phyloP scores from a whole-genome alignment of 2,888 invertebrate genomes.

The Abrostola triplasia region DNA sequence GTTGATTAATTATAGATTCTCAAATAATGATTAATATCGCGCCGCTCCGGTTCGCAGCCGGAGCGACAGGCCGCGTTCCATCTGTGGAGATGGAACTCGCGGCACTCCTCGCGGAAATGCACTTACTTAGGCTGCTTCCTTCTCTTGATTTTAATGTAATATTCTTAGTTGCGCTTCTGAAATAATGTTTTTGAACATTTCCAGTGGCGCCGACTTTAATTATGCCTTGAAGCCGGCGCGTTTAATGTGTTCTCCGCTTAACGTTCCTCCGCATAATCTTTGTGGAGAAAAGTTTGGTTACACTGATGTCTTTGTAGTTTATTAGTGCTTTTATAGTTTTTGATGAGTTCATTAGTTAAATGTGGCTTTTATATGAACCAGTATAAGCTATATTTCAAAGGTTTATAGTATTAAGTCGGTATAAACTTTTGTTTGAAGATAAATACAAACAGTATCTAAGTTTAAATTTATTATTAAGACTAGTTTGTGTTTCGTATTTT shows the following conservation, averaged over 20 bases:
- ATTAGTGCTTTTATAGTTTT: conserved; percentile 35
- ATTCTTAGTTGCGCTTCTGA: conserved; percentile 61
- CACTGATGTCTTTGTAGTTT: conserved; percentile 54
- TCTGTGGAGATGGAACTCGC: conserved; percentile 51
- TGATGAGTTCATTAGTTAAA: conserved; percentile 7
- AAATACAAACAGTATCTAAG: conserved; percentile 3
- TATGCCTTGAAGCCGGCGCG: conserved; percentile 54
- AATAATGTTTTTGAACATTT: conserved; percentile 65
- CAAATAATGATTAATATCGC: conserved; percentile 89
- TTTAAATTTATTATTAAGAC: not conserved
- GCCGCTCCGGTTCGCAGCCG: conserved; percentile 9
- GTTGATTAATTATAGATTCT: conserved; percentile 88
- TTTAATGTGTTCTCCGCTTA: conserved; percentile 59
- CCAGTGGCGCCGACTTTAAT: conserved; percentile 62
- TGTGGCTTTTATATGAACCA: not conserved
- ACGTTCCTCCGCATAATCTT: conserved; percentile 56
- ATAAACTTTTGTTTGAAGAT: conserved; percentile 4
- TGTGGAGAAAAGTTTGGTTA: conserved; percentile 50
- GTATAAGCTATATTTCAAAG: not conserved
- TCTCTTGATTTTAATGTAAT: conserved; percentile 69
- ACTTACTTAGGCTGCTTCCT: conserved; percentile 66
- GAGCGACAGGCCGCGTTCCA: conserved; percentile 46
- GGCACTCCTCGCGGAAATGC: conserved; percentile 63
- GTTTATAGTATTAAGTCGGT: not conserved
- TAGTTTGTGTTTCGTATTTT: not conserved